phyloP scores from a whole-genome alignment of 2,888 invertebrate species.

The Lissonota sp. region DNA sequence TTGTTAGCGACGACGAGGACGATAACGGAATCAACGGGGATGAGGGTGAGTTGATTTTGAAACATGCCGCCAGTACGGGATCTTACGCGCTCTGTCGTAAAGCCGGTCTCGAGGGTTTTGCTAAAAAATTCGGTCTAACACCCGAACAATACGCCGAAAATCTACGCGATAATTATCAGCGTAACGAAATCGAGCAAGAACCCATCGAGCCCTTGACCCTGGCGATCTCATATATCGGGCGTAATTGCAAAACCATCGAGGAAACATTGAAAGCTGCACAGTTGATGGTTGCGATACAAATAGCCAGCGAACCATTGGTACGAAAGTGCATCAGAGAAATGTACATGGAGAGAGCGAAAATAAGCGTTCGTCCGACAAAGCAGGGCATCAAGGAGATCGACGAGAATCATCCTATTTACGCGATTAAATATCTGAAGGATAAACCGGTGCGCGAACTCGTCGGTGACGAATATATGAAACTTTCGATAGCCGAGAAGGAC shows the following conservation, averaged over 20 bases:
- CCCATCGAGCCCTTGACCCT: constrained; percentile 91
- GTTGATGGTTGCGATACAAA: constrained; percentile 96
- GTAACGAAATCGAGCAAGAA: constrained; percentile 96
- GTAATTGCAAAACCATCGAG: constrained; percentile 85
- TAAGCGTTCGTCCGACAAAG: constrained; percentile 92
- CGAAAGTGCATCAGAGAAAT: constrained; percentile 92
- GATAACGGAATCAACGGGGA: constrained; percentile 81
- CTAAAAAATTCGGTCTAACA: constrained; percentile 94
- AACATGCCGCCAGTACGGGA: constrained; percentile 93
- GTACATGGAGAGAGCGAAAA: constrained; percentile 93
- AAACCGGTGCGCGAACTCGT: constrained; percentile 95
- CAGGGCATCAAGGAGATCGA: constrained; percentile 96
- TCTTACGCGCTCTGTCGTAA: constrained; percentile 93
- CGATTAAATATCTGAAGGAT: constrained; percentile 94
- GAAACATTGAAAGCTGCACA: constrained; percentile 95
- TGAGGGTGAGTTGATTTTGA: constrained; percentile 86
- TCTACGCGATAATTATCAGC: constrained; percentile 95
- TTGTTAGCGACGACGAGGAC: constrained; percentile 85
- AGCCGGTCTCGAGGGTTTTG: constrained; percentile 92
- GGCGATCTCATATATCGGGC: constrained; percentile 88
- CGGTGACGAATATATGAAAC: constrained; percentile 94
- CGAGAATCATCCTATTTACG: constrained; percentile 94
- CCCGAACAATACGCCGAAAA: constrained; percentile 98
- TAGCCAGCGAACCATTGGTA: constrained; percentile 95
- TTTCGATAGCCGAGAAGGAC: constrained; percentile 91